These are phyloP conservation scores for Rhea americana DNA, from an alignment of 2,113 vertebrate genomes.

Conservation along the genomic window DNA sequence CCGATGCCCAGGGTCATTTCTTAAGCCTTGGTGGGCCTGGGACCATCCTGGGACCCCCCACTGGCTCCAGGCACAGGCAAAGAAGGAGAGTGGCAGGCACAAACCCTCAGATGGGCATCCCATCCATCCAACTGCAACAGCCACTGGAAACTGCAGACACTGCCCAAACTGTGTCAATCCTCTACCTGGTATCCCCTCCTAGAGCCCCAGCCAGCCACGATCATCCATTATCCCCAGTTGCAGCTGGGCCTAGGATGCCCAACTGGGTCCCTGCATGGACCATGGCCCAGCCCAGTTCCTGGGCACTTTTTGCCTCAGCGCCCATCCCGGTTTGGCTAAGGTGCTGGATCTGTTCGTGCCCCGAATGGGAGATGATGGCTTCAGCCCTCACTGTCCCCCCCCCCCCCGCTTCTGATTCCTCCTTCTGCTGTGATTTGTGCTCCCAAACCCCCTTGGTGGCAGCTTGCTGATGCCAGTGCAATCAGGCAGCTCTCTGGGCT, in stretches of 20 bases:
- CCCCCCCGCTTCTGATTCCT: background rate
- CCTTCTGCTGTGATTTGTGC: background rate
- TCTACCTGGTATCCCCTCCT: too few species aligned
- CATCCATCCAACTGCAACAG: background rate
- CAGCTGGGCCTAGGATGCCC: too few species aligned
- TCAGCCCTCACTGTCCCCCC: background rate
- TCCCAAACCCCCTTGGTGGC: background rate
- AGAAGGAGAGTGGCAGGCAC: background rate
- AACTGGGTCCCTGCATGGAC: too few species aligned
- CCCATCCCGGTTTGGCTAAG: background rate
- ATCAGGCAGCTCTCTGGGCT: background rate
- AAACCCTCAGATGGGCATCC: background rate
- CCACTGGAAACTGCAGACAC: background rate
- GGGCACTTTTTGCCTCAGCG: background rate
- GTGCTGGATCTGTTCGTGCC: too few species aligned
- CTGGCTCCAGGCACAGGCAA: too few species aligned
- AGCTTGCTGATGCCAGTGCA: background rate
- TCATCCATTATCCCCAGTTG: too few species aligned
- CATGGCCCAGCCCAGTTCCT: background rate
- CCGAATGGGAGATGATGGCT: background rate
- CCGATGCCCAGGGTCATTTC: too few species aligned
- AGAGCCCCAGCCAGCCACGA: too few species aligned
- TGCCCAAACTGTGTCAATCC: background rate
- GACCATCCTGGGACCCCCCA: background rate
- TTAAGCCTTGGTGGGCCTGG: background rate